phyloP scores from a whole-genome alignment of 92 coral and sea anemone genomes.

The Parazoanthus swiftii region DNA sequence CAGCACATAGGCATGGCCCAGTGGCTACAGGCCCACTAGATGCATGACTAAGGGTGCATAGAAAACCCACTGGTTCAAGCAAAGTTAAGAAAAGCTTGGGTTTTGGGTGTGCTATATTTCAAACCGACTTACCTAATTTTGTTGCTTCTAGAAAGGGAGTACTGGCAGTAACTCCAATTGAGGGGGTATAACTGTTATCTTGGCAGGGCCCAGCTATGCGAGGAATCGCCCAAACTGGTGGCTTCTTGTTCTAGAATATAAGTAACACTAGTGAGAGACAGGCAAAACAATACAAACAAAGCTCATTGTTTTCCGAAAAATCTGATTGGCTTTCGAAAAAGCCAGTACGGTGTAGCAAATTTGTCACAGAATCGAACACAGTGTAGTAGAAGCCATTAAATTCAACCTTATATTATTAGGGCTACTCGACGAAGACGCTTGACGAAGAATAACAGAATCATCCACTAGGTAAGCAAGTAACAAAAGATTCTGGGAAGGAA shows the following conservation, averaged over 20 bases:
- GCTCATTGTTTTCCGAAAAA: constrained; percentile 2
- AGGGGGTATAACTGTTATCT: constrained; percentile 2
- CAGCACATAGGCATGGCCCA: constrained; percentile 4
- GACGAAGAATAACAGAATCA: background rate
- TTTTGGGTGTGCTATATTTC: background rate
- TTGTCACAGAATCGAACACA: constrained; percentile 27
- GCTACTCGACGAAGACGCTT: background rate
- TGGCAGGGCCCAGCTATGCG: constrained; percentile 36
- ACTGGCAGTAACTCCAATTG: background rate
- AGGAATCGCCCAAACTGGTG: constrained; percentile 36
- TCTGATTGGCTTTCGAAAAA: constrained; percentile 26
- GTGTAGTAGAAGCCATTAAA: background rate
- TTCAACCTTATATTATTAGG: background rate
- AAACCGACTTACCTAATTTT: constrained; percentile 24
- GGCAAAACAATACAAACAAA: constrained; percentile 39
- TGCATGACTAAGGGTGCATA: constrained; percentile 36
- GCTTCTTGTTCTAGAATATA: constrained; percentile 38
- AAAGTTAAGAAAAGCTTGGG: background rate
- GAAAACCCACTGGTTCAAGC: constrained; percentile 21
- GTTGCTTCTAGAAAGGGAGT: background rate
- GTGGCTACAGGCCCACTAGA: constrained; percentile 9
- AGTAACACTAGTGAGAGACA: constrained; percentile 43
- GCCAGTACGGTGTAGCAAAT: background rate
- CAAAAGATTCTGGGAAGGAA: background rate
- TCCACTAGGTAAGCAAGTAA: background rate